A percentile compares a stretch with the other conserved stretches of the same genome.
phyloP scores from a whole-genome alignment of 1,140 invertebrate genomes.

The Elymnias hypermnestra region DNA sequence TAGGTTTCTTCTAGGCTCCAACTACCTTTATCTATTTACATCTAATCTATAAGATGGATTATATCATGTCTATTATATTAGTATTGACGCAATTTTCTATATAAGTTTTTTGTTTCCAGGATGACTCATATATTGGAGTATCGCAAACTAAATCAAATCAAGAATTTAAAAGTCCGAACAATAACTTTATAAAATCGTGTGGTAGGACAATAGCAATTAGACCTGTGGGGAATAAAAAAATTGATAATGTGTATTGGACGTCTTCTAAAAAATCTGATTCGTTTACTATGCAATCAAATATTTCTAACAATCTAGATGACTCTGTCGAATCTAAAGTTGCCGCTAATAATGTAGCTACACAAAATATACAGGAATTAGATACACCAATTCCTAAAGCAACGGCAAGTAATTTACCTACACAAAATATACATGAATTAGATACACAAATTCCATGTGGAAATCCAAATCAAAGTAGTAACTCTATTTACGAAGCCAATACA shows the following conservation, averaged over 20 bases:
- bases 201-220: conserved; percentile 37
- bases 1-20: no score
- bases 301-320: conserved; percentile 27
- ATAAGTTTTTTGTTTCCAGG: conserved; percentile 51
- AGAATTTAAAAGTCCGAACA: conserved; percentile 30
- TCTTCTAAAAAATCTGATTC: conserved; percentile 51
- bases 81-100: no score
- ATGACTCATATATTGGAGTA: conserved; percentile 50
- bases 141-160: conserved; percentile 36
- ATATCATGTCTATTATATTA: no score
- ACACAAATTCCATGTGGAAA: conserved; percentile 14
- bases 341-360: conserved; percentile 4
- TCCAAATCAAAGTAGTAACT: conserved; percentile 11
- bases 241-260: conserved; percentile 46
- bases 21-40: no score
- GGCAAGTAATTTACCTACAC: conserved; percentile 4
- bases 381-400: conserved; percentile 26
- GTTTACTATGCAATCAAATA: conserved; percentile 31
- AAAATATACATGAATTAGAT: conserved; percentile 43
- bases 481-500: conserved; percentile 27
- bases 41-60: no score
- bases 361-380: conserved; percentile 43
- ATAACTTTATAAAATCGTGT: conserved; percentile 39
- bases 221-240: conserved; percentile 44
- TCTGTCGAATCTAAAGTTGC: conserved; percentile 16